Evolutionary conservation across 2,888 invertebrate species (phyloP), one percentile per base, ranked within the genome.

Genomic region (Drymonia ruficornis): DNA sequence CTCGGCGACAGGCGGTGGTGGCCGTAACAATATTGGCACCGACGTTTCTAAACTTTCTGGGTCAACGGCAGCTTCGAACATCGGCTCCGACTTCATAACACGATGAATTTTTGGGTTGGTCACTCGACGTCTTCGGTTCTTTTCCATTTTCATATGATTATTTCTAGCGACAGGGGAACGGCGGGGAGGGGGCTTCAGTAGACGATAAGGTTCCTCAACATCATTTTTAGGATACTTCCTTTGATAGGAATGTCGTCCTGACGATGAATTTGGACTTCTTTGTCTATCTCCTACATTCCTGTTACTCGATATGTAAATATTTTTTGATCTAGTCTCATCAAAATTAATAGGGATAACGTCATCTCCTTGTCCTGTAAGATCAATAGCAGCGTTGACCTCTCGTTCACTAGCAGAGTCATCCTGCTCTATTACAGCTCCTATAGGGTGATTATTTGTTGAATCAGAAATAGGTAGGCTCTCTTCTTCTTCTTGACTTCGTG

Each of bases 361-460:
- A 23, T 84, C 86, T 31, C 68, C 83, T 38, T 82, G 74, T 16
- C 77, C 85, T 31, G 80, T 81, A 23, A 82, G 61, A 48, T 89
- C 91, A 19, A 78, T 57, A 5, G 72, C 80, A 28, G 74, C 69
- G 53, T 63, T 76, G 4, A 71, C 77, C 63, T 87, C 91, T 23
- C 78, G 75, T 43, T 77, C 84, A 65, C 78, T 81, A 44, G 74
- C 70, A 40, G 76, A 58, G 45, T 86, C 88, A 51, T 86, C 89
- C 78, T 89, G 86, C 65, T 93, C 93, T 50, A 91, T 81, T 0
- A 93, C 93, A 29, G 93, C 91, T 23, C 93, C 93, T 54, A 93
- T 93, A 1, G 91, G 90, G 64, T 92, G 90, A 46, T 73, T 89
- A 59, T 74, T 89, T 1, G 90, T 87, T 28, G 88, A 80, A 45